Conservation (phyloP, 2,888 invertebrate species). For the Nasonovia ribisnigri region DNA sequence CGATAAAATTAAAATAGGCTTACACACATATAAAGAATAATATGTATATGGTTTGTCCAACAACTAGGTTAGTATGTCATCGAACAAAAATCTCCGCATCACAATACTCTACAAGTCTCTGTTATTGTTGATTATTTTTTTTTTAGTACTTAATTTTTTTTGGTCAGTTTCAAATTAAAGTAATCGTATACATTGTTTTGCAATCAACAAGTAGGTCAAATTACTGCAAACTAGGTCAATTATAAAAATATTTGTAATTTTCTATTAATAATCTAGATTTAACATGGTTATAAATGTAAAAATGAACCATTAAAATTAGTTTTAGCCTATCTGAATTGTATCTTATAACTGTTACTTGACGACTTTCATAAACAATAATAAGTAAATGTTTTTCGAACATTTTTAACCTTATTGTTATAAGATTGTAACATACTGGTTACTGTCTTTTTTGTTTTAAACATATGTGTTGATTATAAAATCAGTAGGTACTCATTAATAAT, state of each 20-base stretch:
- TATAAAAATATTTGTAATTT: slow-evolving; percentile 50
- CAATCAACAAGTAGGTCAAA: slow-evolving; percentile 60
- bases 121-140: slow-evolving; percentile 61
- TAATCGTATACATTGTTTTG: slow-evolving; percentile 61
- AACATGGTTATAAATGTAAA: neutral
- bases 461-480: neutral
- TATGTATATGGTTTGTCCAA: slow-evolving; percentile 41
- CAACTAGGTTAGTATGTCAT: slow-evolving; percentile 62
- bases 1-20: slow-evolving; percentile 30
- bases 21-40: slow-evolving; percentile 31
- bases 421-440: neutral
- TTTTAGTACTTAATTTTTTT: slow-evolving; percentile 11
- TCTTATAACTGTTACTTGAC: neutral
- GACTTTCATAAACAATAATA: neutral
- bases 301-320: neutral
- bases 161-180: slow-evolving; percentile 44
- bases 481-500: neutral
- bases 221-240: slow-evolving; percentile 57
- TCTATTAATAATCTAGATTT: neutral
- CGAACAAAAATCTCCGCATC: slow-evolving; percentile 60
- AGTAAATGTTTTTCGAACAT: no score
- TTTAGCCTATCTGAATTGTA: neutral
- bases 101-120: slow-evolving; percentile 61
- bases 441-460: neutral
- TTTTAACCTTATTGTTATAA: no score